Conservation (phyloP, 2,888 invertebrate species). For the Halictus ligatus region DNA sequence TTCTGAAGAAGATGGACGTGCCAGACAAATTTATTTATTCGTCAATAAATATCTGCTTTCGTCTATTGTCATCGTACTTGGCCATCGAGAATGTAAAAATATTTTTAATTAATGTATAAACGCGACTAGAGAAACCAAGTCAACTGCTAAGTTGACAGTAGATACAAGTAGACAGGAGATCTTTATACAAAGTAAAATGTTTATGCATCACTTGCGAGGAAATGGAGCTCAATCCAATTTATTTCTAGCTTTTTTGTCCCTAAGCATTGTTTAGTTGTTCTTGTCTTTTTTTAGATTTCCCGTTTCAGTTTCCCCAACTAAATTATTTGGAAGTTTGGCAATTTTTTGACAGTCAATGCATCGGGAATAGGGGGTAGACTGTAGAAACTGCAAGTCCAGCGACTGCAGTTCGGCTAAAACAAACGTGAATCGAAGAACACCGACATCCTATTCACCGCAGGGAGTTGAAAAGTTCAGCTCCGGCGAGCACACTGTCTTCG, state of each 20-base stretch:
- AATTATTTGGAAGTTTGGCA: too few species aligned
- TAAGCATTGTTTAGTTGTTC: too few species aligned
- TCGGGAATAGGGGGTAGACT: neutral
- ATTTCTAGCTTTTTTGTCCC: too few species aligned
- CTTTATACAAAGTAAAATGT: too few species aligned
- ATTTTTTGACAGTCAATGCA: neutral
- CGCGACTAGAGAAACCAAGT: neutral
- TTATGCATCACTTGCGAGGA: too few species aligned
- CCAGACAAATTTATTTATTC: neutral
- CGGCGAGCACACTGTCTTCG: neutral
- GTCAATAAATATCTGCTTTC: neutral
- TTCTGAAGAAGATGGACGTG: neutral
- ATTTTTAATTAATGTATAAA: neutral
- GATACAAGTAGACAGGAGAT: too few species aligned
- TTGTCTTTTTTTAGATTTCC: neutral
- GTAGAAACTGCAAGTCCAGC: neutral
- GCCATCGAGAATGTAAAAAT: neutral
- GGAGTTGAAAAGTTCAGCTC: slow-evolving; percentile 1
- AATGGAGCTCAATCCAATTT: too few species aligned
- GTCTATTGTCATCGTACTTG: neutral
- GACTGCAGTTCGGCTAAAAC: neutral
- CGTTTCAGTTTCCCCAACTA: neutral
- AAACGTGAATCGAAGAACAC: neutral
- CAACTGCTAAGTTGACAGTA: neutral
- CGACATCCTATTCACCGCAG: neutral